phyloP scores from a whole-genome alignment of 2,797 vertebrate species.

The Sebastes steindachneri region DNA sequence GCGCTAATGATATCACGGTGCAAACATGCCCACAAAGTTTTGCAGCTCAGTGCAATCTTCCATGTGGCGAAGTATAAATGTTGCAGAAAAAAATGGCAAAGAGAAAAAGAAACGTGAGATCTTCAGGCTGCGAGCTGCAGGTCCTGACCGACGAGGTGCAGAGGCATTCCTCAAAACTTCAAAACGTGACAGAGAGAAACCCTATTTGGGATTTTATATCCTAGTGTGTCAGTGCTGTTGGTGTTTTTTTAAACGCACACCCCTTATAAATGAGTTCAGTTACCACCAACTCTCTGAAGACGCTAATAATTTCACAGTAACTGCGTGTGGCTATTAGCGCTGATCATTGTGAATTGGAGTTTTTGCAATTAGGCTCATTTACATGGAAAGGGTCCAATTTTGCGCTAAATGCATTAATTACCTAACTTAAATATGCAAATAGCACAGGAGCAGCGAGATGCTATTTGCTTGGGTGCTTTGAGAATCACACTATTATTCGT shows the following conservation, averaged over 20 bases:
- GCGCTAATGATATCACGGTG: not conserved
- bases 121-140: too few species aligned
- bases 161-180: not conserved
- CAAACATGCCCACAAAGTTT: not conserved
- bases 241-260: too few species aligned
- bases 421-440: not conserved
- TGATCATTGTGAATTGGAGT: not conserved
- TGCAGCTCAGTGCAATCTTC: not conserved
- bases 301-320: not conserved
- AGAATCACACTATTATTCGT: not conserved
- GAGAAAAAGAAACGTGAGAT: too few species aligned
- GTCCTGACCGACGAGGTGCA: not conserved
- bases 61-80: too few species aligned
- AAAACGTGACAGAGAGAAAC: not conserved
- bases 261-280: too few species aligned
- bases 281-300: not conserved
- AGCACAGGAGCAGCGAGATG: not conserved
- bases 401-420: not conserved
- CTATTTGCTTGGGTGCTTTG: not conserved
- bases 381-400: not conserved
- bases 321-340: not conserved
- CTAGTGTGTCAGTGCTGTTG: too few species aligned
- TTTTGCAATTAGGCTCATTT: not conserved
- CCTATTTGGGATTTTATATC: not conserved
- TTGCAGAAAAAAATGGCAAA: not conserved